Percentiles rank a stretch among this genome's conserved stretches.
Evolutionary conservation across 2,797 vertebrate species (phyloP).

Genomic region (Ctenopoma kingsleyae): DNA sequence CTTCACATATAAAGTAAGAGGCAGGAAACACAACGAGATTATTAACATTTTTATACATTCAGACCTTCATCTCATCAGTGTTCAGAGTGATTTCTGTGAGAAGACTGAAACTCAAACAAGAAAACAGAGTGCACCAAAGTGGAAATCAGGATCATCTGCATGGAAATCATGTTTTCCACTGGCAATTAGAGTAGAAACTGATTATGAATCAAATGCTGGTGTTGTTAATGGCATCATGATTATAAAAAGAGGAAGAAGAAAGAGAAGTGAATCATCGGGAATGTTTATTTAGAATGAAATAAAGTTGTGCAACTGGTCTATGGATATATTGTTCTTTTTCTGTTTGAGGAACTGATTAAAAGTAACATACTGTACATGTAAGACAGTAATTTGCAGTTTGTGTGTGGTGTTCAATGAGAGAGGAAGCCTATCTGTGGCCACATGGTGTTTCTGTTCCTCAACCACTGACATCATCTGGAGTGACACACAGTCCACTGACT

Average conservation of each 20-base stretch:
- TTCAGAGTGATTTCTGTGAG: not conserved
- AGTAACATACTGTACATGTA: conserved; percentile 15
- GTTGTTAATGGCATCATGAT: not conserved
- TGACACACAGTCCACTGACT: conserved; percentile 73
- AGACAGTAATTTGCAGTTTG: conserved; percentile 3
- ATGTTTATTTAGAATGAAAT: conserved; percentile 17
- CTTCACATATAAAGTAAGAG: not conserved
- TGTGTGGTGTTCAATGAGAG: conserved; percentile 37
- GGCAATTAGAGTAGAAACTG: too few relatives aligned
- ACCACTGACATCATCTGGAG: conserved; percentile 76
- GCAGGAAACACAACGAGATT: not conserved
- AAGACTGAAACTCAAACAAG: conserved; percentile 6
- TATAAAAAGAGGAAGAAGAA: conserved; percentile 31
- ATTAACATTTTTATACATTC: not conserved
- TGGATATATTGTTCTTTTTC: conserved; percentile 1
- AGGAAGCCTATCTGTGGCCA: conserved; percentile 78
- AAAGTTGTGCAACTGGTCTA: not conserved
- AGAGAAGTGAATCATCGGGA: conserved; percentile 1
- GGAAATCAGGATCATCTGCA: too few relatives aligned
- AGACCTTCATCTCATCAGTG: not conserved
- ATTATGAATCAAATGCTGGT: not conserved
- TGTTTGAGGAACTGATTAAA: conserved; percentile 41
- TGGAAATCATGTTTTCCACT: too few relatives aligned
- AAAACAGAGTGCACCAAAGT: not conserved
- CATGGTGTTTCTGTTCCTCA: conserved; percentile 77